phyloP scores from a whole-genome alignment of 2,113 vertebrate species.

The Alethe diademata region DNA sequence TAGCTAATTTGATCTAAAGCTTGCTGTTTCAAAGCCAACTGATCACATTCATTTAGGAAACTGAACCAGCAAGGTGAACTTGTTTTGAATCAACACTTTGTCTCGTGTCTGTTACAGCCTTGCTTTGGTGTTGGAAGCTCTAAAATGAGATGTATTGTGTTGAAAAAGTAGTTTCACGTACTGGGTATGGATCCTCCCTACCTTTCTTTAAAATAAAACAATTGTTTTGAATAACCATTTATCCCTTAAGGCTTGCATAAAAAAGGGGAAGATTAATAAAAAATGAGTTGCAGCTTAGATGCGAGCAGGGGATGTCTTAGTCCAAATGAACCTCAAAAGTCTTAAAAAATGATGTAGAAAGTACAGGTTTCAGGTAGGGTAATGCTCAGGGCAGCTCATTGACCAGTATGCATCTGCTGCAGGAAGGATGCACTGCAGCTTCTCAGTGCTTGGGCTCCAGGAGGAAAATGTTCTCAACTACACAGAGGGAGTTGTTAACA shows the following conservation, averaged over 20 bases:
- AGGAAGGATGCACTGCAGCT: neutral
- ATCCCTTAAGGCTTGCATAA: neutral
- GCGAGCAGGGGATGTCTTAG: neutral
- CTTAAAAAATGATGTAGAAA: neutral
- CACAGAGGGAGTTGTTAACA: neutral
- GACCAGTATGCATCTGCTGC: neutral
- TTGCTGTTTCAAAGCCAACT: neutral
- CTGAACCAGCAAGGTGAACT: neutral
- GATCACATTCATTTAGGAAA: neutral
- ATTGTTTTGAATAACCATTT: neutral
- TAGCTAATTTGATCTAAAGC: neutral
- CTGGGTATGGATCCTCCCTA: neutral
- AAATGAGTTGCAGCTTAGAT: neutral
- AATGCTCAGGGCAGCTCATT: rapidly evolving
- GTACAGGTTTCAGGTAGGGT: neutral
- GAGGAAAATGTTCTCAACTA: neutral
- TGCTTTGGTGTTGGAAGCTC: neutral
- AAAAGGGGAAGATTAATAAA: neutral
- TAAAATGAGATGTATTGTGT: neutral
- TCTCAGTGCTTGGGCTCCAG: neutral
- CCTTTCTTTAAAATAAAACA: neutral
- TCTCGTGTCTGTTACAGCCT: neutral
- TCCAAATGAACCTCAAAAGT: neutral
- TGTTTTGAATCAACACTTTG: neutral
- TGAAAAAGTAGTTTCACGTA: neutral